Evolutionary conservation across 2,797 vertebrate genomes (phyloP), one percentile per base, ranked within the genome.

Genomic region (Myripristis jacobus): DNA sequence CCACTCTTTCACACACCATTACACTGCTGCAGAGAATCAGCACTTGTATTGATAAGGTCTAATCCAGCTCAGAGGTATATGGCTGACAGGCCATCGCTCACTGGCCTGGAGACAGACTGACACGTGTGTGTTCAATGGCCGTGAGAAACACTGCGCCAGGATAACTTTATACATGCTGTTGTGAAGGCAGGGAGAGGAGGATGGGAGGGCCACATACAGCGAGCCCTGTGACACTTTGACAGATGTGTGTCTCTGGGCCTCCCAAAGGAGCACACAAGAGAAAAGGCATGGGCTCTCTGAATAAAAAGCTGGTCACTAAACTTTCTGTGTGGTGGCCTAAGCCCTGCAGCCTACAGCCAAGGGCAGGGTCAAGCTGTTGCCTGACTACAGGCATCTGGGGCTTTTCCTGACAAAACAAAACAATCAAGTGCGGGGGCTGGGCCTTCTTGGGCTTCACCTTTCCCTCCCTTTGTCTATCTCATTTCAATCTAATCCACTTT

Each of bases 151-250:
- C 22, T 31, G 63, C 46, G 69, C 73, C 41, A 48, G 65, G 86
- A 72, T 68, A 83, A 58, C 50, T 85, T 38, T 82, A 74, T 89
- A 87, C 84, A 88, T 52, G 21, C 18, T 7, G 70, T 55, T 82
- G 54, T 70, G 78, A 78, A 67, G 66, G 43, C 73, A 46, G 74
- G 66, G 69, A 72, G 73, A 64, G 59, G 54, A 71, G 64, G 55
- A 47, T 67, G 75, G 78, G 18, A 66, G 69, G 63, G 58, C 63
- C 53, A 48, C 52, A 79, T 71, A 80, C 81, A 79, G 69, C 78
- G 43, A 83, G 79, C 73, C 70, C 77, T 77, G 73, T 89, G 89
- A 92, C 90, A 90, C 79, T 84, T 88, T 91, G 93, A 92, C 92
- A 92, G 91, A 93, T 92, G 89, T 89, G 87, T 62, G 64, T 75